These are phyloP conservation scores for Pseudobourletiella spinata DNA, from an alignment of 1,140 invertebrate species.

Conservation along the genomic window DNA sequence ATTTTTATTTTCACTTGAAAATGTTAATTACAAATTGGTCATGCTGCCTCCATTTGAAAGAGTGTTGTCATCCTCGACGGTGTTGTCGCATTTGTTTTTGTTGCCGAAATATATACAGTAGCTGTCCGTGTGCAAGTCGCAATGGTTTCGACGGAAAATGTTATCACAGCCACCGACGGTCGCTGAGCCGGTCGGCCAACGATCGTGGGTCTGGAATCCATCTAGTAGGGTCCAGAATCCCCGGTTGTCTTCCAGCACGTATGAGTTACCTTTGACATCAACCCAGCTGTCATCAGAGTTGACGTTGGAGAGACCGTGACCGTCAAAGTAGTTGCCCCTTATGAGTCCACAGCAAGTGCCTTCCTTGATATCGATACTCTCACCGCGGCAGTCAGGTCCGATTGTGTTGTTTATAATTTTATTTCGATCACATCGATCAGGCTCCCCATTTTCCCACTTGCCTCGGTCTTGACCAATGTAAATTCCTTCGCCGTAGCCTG, in stretches of 20 bases:
- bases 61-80: neutral
- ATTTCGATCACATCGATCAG: constrained; percentile 27
- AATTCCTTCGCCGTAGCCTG: constrained; percentile 31
- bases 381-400: constrained; percentile 22
- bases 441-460: constrained; percentile 17
- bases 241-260: constrained; percentile 20
- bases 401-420: constrained; percentile 23
- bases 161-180: constrained; percentile 26
- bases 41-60: neutral
- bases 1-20: too few relatives aligned
- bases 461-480: constrained; percentile 27
- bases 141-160: constrained; percentile 16
- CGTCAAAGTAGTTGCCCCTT: constrained; percentile 26
- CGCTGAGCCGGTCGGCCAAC: constrained; percentile 12
- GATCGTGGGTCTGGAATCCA: constrained; percentile 22
- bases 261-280: constrained; percentile 29
- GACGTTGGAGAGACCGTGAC: constrained; percentile 12
- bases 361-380: constrained; percentile 32
- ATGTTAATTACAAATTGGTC: neutral
- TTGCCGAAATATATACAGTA: constrained; percentile 3
- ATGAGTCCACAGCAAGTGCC: constrained; percentile 26
- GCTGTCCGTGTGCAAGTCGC: neutral
- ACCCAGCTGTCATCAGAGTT: constrained; percentile 33
- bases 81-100: constrained; percentile 1
- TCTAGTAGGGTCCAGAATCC: constrained; percentile 20